Conservation (phyloP, 2,113 vertebrate genomes). For the Raphicerus campestris region DNA sequence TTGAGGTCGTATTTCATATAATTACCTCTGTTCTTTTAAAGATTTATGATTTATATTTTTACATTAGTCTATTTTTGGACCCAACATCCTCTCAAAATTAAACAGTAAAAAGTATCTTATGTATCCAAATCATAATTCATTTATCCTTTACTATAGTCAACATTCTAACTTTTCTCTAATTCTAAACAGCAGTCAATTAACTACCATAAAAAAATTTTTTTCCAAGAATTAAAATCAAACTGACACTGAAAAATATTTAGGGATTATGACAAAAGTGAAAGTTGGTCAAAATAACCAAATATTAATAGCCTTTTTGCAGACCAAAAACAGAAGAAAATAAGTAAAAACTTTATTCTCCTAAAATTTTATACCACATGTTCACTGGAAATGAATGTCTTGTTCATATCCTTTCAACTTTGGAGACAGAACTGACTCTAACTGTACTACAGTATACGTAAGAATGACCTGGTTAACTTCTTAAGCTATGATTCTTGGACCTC, state of each 20-base stretch:
- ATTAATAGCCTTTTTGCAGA: not conserved
- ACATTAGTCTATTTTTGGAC: not conserved
- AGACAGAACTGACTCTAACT: not conserved
- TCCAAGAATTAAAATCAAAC: not conserved
- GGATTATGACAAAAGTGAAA: not conserved
- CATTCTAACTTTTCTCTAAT: not conserved
- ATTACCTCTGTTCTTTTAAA: not conserved
- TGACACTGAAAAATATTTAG: not conserved
- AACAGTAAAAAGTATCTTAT: not conserved
- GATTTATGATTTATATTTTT: not conserved
- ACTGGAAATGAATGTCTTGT: not conserved
- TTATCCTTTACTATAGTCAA: not conserved
- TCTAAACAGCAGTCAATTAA: not conserved
- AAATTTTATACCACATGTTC: not conserved
- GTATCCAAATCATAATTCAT: not conserved
- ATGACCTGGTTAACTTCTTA: not conserved
- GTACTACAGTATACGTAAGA: not conserved
- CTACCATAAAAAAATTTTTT: not conserved
- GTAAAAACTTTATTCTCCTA: not conserved
- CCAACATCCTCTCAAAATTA: not conserved
- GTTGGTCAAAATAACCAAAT: not conserved
- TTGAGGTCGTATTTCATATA: not conserved
- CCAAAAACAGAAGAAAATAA: not conserved
- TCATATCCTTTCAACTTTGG: not conserved
- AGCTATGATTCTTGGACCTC: not conserved